phyloP scores from a whole-genome alignment of 2,797 vertebrate genomes.

The Poecilia picta region DNA sequence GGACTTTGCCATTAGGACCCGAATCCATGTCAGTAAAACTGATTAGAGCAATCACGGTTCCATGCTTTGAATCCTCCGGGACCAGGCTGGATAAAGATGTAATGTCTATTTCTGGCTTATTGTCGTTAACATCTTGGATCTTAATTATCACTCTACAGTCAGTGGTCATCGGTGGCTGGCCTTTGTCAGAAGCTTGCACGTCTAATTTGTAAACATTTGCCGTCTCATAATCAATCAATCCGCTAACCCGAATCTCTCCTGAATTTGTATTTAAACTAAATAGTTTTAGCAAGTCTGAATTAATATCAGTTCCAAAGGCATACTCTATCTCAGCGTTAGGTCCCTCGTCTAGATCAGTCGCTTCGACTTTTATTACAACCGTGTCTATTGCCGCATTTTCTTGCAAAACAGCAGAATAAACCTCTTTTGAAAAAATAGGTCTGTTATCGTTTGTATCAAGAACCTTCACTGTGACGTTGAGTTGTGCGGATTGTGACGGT shows the following conservation, averaged over 20 bases:
- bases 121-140: constrained; percentile 76
- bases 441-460: constrained; percentile 83
- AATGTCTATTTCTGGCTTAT: constrained; percentile 72
- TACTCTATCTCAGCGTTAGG: constrained; percentile 68
- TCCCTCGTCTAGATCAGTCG: constrained; percentile 71
- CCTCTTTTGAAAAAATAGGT: constrained; percentile 75
- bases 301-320: constrained; percentile 42
- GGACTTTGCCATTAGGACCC: constrained; percentile 64
- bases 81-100: constrained; percentile 64
- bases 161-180: constrained; percentile 60
- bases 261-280: constrained; percentile 60
- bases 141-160: constrained; percentile 74
- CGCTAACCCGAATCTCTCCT: constrained; percentile 68
- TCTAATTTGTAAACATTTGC: constrained; percentile 64
- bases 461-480: constrained; percentile 68
- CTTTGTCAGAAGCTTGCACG: constrained; percentile 72
- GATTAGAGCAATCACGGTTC: constrained; percentile 68
- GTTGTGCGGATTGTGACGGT: constrained; percentile 68
- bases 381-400: constrained; percentile 62
- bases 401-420: constrained; percentile 56
- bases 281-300: constrained; percentile 33
- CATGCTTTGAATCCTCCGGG: constrained; percentile 58
- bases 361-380: constrained; percentile 54
- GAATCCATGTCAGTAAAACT: constrained; percentile 71
- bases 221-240: constrained; percentile 69